These are phyloP conservation scores for Pseudorhiza aurosa DNA, from an alignment of 30 jellyfish, hydroid and myxozoan genomes.

Conservation along the genomic window DNA sequence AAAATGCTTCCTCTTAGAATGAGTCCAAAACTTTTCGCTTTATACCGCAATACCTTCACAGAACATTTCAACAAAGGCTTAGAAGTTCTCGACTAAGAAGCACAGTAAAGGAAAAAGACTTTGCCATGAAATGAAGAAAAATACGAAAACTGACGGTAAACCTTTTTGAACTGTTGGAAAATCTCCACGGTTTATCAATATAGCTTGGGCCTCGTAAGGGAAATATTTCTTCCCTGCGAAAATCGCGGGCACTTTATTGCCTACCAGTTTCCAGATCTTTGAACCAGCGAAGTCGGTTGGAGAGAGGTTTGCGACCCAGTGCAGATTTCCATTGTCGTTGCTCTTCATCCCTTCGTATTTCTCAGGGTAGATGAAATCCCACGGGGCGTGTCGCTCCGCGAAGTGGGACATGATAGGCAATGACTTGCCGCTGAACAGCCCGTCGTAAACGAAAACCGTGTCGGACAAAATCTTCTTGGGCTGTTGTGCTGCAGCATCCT, in stretches of 20 bases:
- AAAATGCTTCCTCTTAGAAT: no score
- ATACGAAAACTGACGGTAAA: no score
- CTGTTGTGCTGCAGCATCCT: no score
- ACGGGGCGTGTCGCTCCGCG: constrained; percentile 38
- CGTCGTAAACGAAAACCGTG: constrained; percentile 31
- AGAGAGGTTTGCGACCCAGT: constrained; percentile 62
- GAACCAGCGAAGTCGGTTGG: constrained; percentile 51
- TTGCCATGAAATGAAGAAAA: no score
- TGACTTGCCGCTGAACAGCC: constrained; percentile 10
- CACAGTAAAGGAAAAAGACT: background rate
- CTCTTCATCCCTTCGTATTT: constrained; percentile 45
- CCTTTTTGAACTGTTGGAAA: constrained; percentile 74
- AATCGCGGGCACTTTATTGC: constrained; percentile 16
- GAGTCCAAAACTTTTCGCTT: no score
- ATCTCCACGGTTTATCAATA: constrained; percentile 76
- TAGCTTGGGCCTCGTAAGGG: constrained; percentile 62
- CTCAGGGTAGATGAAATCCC: constrained; percentile 64
- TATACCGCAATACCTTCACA: background rate
- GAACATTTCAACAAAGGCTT: no score
- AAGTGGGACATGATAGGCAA: constrained; percentile 23
- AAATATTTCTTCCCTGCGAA: constrained; percentile 24
- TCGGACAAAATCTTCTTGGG: no score
- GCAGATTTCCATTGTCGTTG: constrained; percentile 63
- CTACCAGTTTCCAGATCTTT: constrained; percentile 54
- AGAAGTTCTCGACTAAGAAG: no score